phyloP scores from a whole-genome alignment of 2,113 vertebrate genomes.

The Cercocebus atys region DNA sequence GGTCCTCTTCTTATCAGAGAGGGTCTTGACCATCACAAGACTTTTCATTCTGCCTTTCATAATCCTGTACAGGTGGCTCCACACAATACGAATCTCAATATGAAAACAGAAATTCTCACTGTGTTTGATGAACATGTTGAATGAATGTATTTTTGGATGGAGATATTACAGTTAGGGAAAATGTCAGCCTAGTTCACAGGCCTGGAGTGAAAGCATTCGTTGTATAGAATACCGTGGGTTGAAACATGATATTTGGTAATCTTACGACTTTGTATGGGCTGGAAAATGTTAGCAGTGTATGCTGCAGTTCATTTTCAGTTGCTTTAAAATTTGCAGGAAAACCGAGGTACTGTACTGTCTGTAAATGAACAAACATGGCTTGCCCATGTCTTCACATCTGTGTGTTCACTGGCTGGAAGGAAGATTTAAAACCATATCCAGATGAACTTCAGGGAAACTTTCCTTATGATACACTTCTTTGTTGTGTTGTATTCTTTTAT shows the following conservation, averaged over 20 bases:
- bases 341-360: neutral
- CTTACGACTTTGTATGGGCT: neutral
- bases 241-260: neutral
- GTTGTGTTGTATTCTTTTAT: no score
- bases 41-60: neutral
- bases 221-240: neutral
- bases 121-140: neutral
- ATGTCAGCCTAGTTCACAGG: neutral
- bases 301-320: neutral
- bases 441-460: neutral
- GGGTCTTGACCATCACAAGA: neutral
- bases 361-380: neutral
- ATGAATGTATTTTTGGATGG: neutral
- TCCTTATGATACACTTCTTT: neutral
- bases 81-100: neutral
- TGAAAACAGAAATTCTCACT: neutral
- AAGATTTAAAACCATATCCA: neutral
- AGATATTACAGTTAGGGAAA: neutral
- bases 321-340: neutral
- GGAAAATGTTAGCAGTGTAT: neutral
- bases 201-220: neutral
- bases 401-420: neutral
- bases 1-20: neutral
- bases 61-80: neutral
- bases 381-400: neutral